Percentiles rank a stretch among this genome's conserved stretches.
phyloP scores from a whole-genome alignment of 2,113 vertebrate genomes.

The Eupsittula cactorum region DNA sequence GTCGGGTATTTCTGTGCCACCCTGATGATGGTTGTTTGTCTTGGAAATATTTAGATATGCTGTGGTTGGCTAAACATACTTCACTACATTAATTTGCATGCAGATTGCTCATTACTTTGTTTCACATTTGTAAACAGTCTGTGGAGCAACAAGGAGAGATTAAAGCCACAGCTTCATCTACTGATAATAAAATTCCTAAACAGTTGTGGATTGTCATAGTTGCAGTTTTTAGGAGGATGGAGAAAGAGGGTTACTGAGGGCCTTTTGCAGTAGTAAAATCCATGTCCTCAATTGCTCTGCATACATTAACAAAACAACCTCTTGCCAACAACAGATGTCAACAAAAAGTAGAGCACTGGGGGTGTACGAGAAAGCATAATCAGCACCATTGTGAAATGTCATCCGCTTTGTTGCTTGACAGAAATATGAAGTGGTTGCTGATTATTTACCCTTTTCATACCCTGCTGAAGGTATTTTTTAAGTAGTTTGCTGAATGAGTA shows the following conservation, averaged over 20 bases:
- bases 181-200: slow-evolving; percentile 47
- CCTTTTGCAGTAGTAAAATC: slow-evolving; percentile 24
- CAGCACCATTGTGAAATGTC: slow-evolving; percentile 35
- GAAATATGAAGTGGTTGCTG: slow-evolving; percentile 6
- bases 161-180: slow-evolving; percentile 33
- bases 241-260: neutral
- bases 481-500: slow-evolving; percentile 21
- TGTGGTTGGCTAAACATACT: slow-evolving; percentile 41
- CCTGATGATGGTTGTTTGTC: slow-evolving; percentile 20
- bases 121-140: slow-evolving; percentile 37
- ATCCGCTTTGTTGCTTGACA: slow-evolving; percentile 6
- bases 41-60: slow-evolving; percentile 31
- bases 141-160: neutral
- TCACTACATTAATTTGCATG: slow-evolving; percentile 37
- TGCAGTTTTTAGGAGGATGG: slow-evolving; percentile 7
- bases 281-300: neutral
- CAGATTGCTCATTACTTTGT: neutral
- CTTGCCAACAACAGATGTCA: slow-evolving; percentile 29
- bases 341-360: neutral
- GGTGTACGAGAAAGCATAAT: neutral
- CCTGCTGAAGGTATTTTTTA: neutral
- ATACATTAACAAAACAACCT: neutral
- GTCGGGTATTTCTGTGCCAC: slow-evolving; percentile 22
- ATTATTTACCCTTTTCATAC: slow-evolving; percentile 22
- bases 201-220: neutral